phyloP scores from a whole-genome alignment of 1,140 invertebrate genomes.

The Akabosia matsudoensis region DNA sequence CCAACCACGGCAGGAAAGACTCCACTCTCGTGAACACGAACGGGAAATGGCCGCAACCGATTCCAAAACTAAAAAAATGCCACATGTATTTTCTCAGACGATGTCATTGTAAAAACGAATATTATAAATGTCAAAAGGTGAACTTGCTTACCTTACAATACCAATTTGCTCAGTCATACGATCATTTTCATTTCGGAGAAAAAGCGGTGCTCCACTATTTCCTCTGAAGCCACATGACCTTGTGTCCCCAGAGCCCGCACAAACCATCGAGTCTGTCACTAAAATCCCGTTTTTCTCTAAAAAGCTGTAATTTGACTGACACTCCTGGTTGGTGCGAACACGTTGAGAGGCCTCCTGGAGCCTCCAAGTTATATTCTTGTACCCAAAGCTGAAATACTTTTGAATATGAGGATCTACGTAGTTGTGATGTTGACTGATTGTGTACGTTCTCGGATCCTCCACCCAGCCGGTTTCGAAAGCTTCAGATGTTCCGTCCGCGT shows the following conservation, averaged over 20 bases:
- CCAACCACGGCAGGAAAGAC: conserved; percentile 33
- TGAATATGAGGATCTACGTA: conserved; percentile 34
- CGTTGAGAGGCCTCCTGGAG: conserved; percentile 17
- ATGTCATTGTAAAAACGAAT: too few species aligned
- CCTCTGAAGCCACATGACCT: conserved; percentile 31
- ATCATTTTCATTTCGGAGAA: conserved; percentile 16
- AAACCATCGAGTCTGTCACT: conserved; percentile 36
- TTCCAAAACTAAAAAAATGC: background rate
- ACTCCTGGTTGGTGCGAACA: conserved; percentile 22
- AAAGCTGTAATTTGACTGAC: conserved; percentile 28
- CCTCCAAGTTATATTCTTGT: conserved; percentile 35
- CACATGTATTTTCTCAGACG: too few species aligned
- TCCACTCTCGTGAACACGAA: conserved; percentile 30
- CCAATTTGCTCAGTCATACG: conserved; percentile 29
- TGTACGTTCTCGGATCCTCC: conserved; percentile 29
- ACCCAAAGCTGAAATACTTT: conserved; percentile 38
- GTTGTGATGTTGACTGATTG: conserved; percentile 24
- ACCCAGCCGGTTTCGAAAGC: conserved; percentile 33
- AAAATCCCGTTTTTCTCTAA: conserved; percentile 32
- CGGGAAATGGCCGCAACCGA: conserved; percentile 27
- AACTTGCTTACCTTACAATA: conserved; percentile 14
- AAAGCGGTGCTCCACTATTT: conserved; percentile 29
- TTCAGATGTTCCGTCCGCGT: conserved; percentile 1
- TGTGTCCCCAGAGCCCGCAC: conserved; percentile 28
- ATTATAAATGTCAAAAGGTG: background rate